Conservation (phyloP, 2,797 vertebrate species). For the Microctenopoma lineatum region DNA sequence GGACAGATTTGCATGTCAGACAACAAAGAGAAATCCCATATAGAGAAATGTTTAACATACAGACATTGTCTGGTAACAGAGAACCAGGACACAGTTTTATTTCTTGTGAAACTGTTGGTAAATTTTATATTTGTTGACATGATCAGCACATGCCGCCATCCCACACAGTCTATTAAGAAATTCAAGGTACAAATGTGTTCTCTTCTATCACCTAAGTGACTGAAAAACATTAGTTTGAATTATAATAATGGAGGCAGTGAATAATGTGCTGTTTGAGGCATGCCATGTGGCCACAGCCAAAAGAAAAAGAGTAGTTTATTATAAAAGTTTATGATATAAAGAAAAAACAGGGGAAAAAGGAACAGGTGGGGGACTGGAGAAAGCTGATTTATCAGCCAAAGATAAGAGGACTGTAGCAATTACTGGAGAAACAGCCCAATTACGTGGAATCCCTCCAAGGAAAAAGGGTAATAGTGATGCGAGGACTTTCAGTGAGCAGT, state of each 20-base stretch:
- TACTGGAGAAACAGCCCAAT: slow-evolving; percentile 65
- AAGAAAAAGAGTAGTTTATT: slow-evolving; percentile 22
- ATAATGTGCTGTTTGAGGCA: slow-evolving; percentile 24
- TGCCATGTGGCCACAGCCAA: slow-evolving; percentile 19
- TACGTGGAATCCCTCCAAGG: slow-evolving; percentile 55
- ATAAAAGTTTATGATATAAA: slow-evolving; percentile 36
- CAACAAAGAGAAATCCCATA: background rate
- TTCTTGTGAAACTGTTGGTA: background rate
- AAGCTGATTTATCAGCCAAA: slow-evolving; percentile 50
- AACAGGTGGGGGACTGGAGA: slow-evolving; percentile 45
- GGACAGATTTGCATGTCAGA: background rate
- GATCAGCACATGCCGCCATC: background rate
- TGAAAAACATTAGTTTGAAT: slow-evolving; percentile 13
- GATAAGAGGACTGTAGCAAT: slow-evolving; percentile 59
- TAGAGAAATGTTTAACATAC: background rate
- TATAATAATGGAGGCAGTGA: slow-evolving; percentile 29
- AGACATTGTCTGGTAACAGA: background rate
- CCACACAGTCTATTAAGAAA: slow-evolving; percentile 23
- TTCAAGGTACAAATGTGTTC: slow-evolving; percentile 21
- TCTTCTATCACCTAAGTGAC: slow-evolving; percentile 28
- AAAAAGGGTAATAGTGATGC: slow-evolving; percentile 48
- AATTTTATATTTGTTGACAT: background rate
- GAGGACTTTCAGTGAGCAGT: slow-evolving; percentile 29
- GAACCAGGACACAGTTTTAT: background rate
- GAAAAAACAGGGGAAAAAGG: slow-evolving; percentile 18